A percentile compares a stretch with the other conserved stretches of the same genome.
These are phyloP conservation scores for Dermolepida albohirtum DNA, from an alignment of 2,888 invertebrate genomes.

Conservation along the genomic window DNA sequence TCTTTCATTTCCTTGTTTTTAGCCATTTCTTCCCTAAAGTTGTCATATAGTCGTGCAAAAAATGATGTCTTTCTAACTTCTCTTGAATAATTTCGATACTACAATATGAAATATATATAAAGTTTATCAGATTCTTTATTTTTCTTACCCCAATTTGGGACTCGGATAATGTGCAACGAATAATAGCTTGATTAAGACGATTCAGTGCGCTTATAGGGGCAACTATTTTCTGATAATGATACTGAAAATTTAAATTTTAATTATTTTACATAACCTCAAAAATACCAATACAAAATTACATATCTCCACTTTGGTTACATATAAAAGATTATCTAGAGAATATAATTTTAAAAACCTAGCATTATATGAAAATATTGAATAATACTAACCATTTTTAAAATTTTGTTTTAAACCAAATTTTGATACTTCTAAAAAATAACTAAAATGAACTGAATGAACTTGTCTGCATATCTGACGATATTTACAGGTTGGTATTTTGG, in stretches of 20 bases:
- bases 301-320: too few relatives aligned
- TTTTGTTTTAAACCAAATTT: slow-evolving; percentile 23
- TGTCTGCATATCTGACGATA: too few relatives aligned
- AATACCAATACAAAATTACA: background rate
- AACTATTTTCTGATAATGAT: slow-evolving; percentile 46
- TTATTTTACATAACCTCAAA: slow-evolving; percentile 45
- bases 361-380: background rate
- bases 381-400: slow-evolving; percentile 30
- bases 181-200: slow-evolving; percentile 47
- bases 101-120: slow-evolving; percentile 43
- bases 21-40: slow-evolving; percentile 92
- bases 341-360: too few relatives aligned
- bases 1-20: slow-evolving; percentile 99
- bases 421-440: slow-evolving; percentile 19
- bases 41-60: slow-evolving; percentile 88
- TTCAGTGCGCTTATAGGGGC: slow-evolving; percentile 47
- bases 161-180: slow-evolving; percentile 40
- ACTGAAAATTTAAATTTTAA: slow-evolving; percentile 43
- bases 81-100: slow-evolving; percentile 66
- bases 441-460: slow-evolving; percentile 9
- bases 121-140: background rate
- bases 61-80: slow-evolving; percentile 75
- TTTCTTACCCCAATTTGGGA: slow-evolving; percentile 49
- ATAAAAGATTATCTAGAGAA: too few relatives aligned
- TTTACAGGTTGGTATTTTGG: too few relatives aligned